Base-by-base conservation (phyloP, 2,113 vertebrate species). In the Rattus norvegicus region DNA sequence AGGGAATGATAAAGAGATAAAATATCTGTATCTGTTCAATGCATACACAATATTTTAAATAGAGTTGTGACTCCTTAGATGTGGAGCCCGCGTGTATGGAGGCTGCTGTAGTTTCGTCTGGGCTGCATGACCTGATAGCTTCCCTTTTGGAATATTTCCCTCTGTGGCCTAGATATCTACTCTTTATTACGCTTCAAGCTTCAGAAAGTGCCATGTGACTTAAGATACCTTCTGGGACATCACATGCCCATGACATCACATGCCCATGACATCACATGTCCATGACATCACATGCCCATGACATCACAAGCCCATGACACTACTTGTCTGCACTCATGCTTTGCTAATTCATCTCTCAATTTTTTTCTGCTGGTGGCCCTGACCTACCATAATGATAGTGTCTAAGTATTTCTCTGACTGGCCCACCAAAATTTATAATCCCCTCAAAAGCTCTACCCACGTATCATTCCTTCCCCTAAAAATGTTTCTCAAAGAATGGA, bases 401-500 rank as follows among this genome's bases (percentile, higher is more conserved):
- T 75, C 39, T 69, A 26, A 28, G 39, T 84, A 61, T 70, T 94
- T 91, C 84, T 59, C 93, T 83, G 61, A 54, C 73, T 17, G 36
- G 16, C 36, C 22, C 56, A 79, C 28, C 47, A 80, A 36, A 28
- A n/a, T 59, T 1, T 87, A 7, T 30, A 56, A 65, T 81, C 9
- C 33, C 52, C 61, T 43, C 1, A 28, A 36, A 67, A 63, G 14
- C 9, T 77, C 87, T 73, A 70, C 16, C 61, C 33, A 9, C 22
- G 9, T 43, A 76, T 90, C 90, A 52, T 39, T 81, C 30, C 72
- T 91, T 49, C 54, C 22, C 72, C 52, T 72, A 11, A 43, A 49
- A 56, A 33, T 72, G 84, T 93, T 75, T 75, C 33, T 13, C 79
- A 94, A 88, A 72, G 70, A 95, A 94, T 72, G 54, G 54, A 33